Conservation (phyloP, 53 echinoderm and acorn worm genomes). For the Paelopatides confundens region DNA sequence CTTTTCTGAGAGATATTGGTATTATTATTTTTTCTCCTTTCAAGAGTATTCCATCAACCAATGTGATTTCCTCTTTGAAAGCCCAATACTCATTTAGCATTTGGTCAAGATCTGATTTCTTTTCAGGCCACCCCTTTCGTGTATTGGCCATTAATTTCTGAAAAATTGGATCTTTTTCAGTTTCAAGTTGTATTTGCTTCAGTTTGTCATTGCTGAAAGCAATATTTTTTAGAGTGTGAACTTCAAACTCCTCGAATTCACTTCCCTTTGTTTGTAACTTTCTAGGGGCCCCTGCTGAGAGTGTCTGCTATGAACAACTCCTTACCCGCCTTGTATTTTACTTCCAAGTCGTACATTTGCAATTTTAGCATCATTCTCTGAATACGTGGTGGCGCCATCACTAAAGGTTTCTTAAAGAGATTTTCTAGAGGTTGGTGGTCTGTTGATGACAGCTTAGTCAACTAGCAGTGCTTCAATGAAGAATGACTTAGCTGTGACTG, state of each 20-base stretch:
- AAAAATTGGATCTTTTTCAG: too few relatives aligned
- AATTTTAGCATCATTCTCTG: slow-evolving; percentile 57
- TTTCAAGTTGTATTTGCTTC: too few relatives aligned
- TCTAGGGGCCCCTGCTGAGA: background rate
- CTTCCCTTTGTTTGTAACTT: too few relatives aligned
- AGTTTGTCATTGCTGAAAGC: background rate
- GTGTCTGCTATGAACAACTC: background rate
- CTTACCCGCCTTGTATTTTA: slow-evolving; percentile 50
- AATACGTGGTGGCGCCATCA: slow-evolving; percentile 48
- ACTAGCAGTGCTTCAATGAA: background rate
- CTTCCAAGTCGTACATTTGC: slow-evolving; percentile 51
- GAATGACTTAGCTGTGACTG: too few relatives aligned
- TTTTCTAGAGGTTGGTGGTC: slow-evolving; percentile 34
- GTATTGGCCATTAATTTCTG: too few relatives aligned
- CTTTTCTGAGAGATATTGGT: slow-evolving; percentile 40
- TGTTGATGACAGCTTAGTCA: too few relatives aligned
- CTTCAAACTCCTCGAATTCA: too few relatives aligned
- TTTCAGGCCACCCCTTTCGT: background rate
- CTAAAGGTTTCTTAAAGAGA: slow-evolving; percentile 23
- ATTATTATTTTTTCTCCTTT: slow-evolving; percentile 53
- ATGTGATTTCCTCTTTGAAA: too few relatives aligned
- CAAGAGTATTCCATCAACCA: too few relatives aligned
- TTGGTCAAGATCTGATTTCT: too few relatives aligned
- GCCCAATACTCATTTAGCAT: slow-evolving; percentile 17
- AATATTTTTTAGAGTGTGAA: too few relatives aligned